phyloP scores from a whole-genome alignment of 2,113 vertebrate species.

The Oncorhynchus keta region DNA sequence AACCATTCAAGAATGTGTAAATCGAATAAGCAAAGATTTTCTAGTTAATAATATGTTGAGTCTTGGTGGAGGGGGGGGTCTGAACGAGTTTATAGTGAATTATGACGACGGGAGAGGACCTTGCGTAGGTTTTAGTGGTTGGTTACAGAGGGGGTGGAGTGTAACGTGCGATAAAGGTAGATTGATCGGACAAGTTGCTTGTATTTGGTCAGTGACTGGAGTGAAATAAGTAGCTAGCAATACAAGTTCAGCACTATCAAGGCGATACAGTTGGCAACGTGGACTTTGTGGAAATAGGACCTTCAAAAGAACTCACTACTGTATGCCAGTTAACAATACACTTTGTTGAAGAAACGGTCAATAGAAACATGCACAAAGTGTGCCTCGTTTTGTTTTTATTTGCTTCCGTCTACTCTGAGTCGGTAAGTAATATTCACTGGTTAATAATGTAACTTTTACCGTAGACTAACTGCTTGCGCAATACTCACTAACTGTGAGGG shows the following conservation, averaged over 20 bases:
- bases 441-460: neutral
- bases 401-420: conserved; percentile 67
- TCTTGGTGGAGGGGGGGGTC: too few relatives aligned
- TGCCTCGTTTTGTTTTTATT: conserved; percentile 56
- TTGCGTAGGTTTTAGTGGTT: conserved; percentile 1
- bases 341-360: neutral
- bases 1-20: too few relatives aligned
- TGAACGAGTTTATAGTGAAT: conserved; percentile 32
- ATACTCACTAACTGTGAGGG: too few relatives aligned
- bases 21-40: too few relatives aligned
- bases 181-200: neutral
- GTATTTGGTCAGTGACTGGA: neutral
- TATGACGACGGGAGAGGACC: conserved; percentile 6
- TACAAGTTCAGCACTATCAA: fast-evolving
- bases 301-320: neutral
- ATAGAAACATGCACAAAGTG: conserved; percentile 60
- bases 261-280: neutral
- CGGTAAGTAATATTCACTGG: conserved; percentile 65
- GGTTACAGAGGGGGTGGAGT: conserved; percentile 18
- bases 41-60: too few relatives aligned
- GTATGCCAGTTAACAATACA: neutral
- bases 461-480: too few relatives aligned
- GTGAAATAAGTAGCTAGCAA: too few relatives aligned
- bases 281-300: neutral
- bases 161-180: conserved; percentile 4